Evolutionary conservation across 2,113 vertebrate genomes (phyloP), one percentile per base, ranked within the genome.

Genomic region (Phodopus roborovskii): DNA sequence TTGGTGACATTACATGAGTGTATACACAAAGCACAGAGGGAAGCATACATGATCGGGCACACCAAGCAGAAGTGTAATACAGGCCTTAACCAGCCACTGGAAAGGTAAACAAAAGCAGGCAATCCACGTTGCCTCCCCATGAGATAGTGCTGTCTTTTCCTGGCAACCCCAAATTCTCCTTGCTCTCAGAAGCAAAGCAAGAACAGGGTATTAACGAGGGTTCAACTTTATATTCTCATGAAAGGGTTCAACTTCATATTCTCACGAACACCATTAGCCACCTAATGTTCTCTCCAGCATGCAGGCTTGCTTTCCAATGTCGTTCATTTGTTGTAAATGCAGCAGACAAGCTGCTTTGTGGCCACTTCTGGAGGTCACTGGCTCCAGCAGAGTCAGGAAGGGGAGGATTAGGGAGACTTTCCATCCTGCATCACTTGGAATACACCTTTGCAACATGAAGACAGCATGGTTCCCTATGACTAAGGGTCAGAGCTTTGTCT

Each of bases 261-360:
- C n/a, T 85, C 75, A 8, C 22, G 74, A 81, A 82, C 75, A 30
- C 50, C 13, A 60, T 85, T 58, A 88, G 73, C 24, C 62, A 30
- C 45, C 79, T 90, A 62, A 94, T 39, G 81, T 56, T 94, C 90
- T 81, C 85, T 48, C 66, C 42, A 70, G 73, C 90, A 73, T 62
- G 50, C 56, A 42, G 30, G 62, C 84, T 96, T 84, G 92, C 92
- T 90, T 95, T 93, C 84, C 26, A 77, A 56, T 17, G 42, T 28
- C 78, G 83, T 71, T 90, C 93, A 90, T 94, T 93, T 97, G 70
- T 92, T 96, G 95, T 73, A 93, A 94, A 94, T 83, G 68, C 87
- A 64, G 48, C 92, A 95, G 92, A 94, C 77, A 91, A 50, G 53
- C 94, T 85, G 71, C 90, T 85, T 86, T 90, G 90, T 91, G 75